phyloP scores from a whole-genome alignment of 2,113 vertebrate species.

The Melozone crissalis region DNA sequence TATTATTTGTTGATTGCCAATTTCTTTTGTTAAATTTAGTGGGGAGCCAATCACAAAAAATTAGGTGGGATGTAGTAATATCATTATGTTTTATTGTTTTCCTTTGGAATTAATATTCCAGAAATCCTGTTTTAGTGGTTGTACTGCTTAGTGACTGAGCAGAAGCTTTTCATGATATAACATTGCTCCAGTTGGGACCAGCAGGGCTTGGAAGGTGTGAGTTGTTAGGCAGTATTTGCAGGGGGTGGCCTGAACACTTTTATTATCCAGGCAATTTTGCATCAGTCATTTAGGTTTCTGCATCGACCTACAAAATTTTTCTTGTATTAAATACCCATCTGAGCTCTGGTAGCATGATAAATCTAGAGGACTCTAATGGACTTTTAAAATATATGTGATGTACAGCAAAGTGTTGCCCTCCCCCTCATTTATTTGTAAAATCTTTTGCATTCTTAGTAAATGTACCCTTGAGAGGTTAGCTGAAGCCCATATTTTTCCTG shows the following conservation, averaged over 20 bases:
- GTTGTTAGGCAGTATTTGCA: background rate
- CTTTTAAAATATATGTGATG: background rate
- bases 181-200: background rate
- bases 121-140: background rate
- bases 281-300: background rate
- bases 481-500: background rate
- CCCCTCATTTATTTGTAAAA: conserved; percentile 18
- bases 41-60: background rate
- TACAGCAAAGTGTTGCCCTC: background rate
- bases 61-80: background rate
- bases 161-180: background rate
- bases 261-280: background rate
- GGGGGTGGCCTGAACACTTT: background rate
- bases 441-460: background rate
- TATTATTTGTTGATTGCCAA: fast-evolving
- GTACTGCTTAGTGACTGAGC: background rate
- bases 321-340: background rate
- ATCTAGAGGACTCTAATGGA: background rate
- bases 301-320: background rate
- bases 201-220: background rate
- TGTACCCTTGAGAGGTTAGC: background rate
- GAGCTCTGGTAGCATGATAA: background rate
- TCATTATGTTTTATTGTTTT: background rate
- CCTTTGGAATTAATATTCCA: background rate
- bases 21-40: background rate